Percentiles rank a stretch among this genome's conserved stretches.
Evolutionary conservation across 1,140 invertebrate genomes (phyloP).

Genomic region (Lanistes nyassanus): DNA sequence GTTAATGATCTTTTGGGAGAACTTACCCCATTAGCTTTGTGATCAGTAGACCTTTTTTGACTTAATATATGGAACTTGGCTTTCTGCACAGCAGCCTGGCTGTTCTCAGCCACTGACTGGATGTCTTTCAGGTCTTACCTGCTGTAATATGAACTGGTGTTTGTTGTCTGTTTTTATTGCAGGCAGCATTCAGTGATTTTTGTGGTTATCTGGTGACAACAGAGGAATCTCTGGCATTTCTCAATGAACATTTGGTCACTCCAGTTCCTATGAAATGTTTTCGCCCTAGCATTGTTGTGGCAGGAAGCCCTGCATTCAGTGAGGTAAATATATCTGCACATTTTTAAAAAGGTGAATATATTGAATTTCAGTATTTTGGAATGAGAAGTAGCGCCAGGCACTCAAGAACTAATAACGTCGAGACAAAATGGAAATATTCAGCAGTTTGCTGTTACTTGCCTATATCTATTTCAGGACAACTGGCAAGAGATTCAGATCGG

Average conservation of each 20-base stretch:
- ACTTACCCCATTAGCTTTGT: too few relatives aligned
- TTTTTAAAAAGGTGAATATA: neutral
- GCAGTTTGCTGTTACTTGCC: neutral
- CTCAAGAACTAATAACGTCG: neutral
- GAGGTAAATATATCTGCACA: slow-evolving; percentile 37
- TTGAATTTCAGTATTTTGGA: neutral
- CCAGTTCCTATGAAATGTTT: slow-evolving; percentile 49
- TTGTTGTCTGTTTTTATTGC: slow-evolving; percentile 9
- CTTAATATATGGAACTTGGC: neutral
- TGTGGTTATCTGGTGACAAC: slow-evolving; percentile 58
- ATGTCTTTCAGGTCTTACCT: neutral
- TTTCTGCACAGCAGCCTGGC: neutral
- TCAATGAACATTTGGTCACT: slow-evolving; percentile 54
- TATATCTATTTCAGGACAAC: slow-evolving; percentile 33
- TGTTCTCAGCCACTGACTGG: neutral
- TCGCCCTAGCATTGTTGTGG: slow-evolving; percentile 56
- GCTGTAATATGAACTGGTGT: neutral
- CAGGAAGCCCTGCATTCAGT: slow-evolving; percentile 48
- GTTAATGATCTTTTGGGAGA: too few relatives aligned
- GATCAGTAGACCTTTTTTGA: too few relatives aligned
- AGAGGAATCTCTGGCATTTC: slow-evolving; percentile 50
- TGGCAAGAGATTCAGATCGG: slow-evolving; percentile 43
- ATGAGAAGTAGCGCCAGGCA: neutral
- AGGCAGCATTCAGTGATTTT: slow-evolving; percentile 57
- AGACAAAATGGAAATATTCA: neutral